These are phyloP conservation scores for Steinernema carpocapsae DNA, from an alignment of 2,888 invertebrate species.

Conservation along the genomic window DNA sequence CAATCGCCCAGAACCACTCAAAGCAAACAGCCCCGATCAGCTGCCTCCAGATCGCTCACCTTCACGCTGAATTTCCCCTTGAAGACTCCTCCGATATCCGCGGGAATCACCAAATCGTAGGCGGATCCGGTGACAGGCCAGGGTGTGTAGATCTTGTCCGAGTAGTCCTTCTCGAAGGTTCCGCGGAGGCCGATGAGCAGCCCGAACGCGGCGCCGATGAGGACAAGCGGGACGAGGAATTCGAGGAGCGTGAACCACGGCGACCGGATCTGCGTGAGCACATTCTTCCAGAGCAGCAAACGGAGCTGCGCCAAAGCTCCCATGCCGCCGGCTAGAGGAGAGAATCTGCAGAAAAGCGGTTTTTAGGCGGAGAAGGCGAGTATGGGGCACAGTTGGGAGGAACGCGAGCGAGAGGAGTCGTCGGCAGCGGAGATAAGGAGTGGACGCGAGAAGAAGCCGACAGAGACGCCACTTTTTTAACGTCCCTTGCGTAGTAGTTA, in stretches of 20 bases:
- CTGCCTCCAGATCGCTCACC: no score
- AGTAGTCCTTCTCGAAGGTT: conserved; percentile 51
- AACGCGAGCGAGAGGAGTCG: no score
- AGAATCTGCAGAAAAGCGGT: conserved; percentile 1
- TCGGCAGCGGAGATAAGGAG: no score
- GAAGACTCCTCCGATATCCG: conserved; percentile 45
- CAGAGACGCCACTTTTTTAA: no score
- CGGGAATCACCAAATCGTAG: conserved; percentile 53
- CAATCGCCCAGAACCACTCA: no score
- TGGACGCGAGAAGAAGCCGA: no score
- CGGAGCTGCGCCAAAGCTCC: conserved; percentile 60
- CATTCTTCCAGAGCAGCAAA: conserved; percentile 64
- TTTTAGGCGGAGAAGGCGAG: not conserved
- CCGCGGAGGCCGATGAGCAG: conserved; percentile 58
- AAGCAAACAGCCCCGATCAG: no score
- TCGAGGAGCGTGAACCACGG: conserved; percentile 59
- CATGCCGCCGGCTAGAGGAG: conserved; percentile 44
- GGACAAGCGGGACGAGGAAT: conserved; percentile 58
- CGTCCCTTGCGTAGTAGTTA: no score
- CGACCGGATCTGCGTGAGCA: conserved; percentile 53
- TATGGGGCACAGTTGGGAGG: no score
- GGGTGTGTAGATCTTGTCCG: conserved; percentile 42
- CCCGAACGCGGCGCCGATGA: conserved; percentile 60
- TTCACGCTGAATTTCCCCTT: no score
- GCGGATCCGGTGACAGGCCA: conserved; percentile 57